Conservation (phyloP, 2,113 vertebrate genomes). For the Indicator indicator region DNA sequence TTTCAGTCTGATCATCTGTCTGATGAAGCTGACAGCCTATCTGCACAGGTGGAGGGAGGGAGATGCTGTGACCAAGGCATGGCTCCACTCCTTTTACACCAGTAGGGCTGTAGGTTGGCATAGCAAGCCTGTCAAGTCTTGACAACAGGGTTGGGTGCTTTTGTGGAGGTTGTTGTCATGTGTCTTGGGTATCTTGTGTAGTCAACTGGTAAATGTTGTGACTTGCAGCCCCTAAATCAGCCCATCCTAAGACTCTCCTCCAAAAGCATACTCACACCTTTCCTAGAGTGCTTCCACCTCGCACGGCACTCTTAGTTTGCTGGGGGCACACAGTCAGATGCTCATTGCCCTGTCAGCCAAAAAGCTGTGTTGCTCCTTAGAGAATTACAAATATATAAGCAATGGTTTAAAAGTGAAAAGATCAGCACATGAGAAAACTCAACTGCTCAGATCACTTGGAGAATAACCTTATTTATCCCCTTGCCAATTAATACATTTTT, state of each 20-base stretch:
- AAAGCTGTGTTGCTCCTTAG: neutral
- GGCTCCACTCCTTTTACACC: neutral
- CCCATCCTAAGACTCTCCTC: neutral
- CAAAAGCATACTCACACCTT: neutral
- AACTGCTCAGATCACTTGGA: neutral
- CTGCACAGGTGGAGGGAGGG: neutral
- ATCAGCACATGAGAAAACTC: neutral
- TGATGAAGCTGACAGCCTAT: neutral
- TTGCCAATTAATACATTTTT: neutral
- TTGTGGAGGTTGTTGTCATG: neutral
- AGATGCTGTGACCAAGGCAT: neutral
- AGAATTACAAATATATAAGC: neutral
- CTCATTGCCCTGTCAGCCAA: neutral
- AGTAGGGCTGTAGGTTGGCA: neutral
- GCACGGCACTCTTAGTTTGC: neutral
- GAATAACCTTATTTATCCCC: neutral
- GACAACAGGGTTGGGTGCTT: fast-evolving
- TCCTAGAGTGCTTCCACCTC: neutral
- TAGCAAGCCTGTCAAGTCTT: neutral
- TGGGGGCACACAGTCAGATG: neutral
- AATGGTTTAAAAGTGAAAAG: neutral
- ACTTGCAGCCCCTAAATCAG: neutral
- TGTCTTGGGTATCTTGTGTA: neutral
- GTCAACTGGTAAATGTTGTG: neutral
- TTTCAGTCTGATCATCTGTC: neutral